phyloP scores from a whole-genome alignment of 2,797 vertebrate genomes.

The Odontamblyopus rebecca region DNA sequence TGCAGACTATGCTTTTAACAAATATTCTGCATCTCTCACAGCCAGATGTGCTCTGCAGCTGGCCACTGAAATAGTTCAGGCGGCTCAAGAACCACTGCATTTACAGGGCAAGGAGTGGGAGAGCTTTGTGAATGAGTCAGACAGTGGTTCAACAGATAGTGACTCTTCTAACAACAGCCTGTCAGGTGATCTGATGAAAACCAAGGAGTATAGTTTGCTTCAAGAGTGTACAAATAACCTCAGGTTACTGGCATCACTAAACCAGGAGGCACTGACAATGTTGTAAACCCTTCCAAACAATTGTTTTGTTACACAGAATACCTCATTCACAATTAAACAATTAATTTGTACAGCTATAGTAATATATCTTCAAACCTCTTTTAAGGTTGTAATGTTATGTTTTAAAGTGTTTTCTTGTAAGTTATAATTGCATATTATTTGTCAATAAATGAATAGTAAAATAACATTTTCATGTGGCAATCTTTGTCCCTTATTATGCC shows the following conservation, averaged over 20 bases:
- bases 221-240: constrained; percentile 84
- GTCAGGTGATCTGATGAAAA: background rate
- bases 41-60: constrained; percentile 82
- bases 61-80: constrained; percentile 76
- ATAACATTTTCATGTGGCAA: background rate
- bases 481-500: no score
- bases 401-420: background rate
- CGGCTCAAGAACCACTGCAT: background rate
- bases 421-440: background rate
- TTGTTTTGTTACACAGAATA: constrained; percentile 6
- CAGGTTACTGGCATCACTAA: constrained; percentile 84
- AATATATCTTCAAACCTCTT: constrained; percentile 1
- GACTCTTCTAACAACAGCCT: background rate
- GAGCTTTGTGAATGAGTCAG: constrained; percentile 18
- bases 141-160: background rate
- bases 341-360: background rate
- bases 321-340: constrained; percentile 31
- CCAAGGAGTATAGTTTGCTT: constrained; percentile 57
- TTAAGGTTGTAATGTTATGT: background rate
- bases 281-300: background rate
- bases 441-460: background rate
- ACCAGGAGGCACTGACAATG: constrained; percentile 72
- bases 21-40: constrained; percentile 85
- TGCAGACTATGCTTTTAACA: constrained; percentile 90
- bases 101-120: constrained; percentile 12